phyloP scores from a whole-genome alignment of 2,113 vertebrate species.

The Brevimyrus niger region DNA sequence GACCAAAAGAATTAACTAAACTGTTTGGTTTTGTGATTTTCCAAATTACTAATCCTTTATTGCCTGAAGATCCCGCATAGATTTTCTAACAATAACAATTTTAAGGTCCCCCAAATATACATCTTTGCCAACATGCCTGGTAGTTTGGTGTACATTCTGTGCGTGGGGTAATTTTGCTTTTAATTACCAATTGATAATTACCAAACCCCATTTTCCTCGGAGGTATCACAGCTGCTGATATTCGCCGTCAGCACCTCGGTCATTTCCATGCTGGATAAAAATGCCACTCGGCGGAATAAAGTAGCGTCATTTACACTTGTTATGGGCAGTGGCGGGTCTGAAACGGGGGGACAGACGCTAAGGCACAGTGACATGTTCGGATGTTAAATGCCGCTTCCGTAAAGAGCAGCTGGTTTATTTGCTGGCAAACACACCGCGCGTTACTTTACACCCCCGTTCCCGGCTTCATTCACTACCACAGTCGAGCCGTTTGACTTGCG shows the following conservation, averaged over 20 bases:
- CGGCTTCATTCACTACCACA: neutral
- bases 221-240: neutral
- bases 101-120: neutral
- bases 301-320: neutral
- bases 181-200: neutral
- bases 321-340: neutral
- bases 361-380: neutral
- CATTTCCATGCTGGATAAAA: neutral
- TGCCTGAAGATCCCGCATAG: neutral
- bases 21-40: too few species aligned
- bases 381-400: neutral
- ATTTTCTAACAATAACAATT: neutral
- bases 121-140: neutral
- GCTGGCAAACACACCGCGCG: neutral
- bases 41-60: neutral
- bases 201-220: neutral
- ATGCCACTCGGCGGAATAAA: neutral
- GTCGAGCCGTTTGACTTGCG: neutral
- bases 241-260: neutral
- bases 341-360: neutral
- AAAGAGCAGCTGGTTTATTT: neutral
- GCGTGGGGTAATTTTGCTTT: neutral
- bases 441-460: neutral
- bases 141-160: neutral
- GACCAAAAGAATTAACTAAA: too few species aligned